Evolutionary conservation across 2,888 invertebrate species (phyloP), one percentile per base, ranked within the genome.

Genomic region (Torymus aiolomorphi): DNA sequence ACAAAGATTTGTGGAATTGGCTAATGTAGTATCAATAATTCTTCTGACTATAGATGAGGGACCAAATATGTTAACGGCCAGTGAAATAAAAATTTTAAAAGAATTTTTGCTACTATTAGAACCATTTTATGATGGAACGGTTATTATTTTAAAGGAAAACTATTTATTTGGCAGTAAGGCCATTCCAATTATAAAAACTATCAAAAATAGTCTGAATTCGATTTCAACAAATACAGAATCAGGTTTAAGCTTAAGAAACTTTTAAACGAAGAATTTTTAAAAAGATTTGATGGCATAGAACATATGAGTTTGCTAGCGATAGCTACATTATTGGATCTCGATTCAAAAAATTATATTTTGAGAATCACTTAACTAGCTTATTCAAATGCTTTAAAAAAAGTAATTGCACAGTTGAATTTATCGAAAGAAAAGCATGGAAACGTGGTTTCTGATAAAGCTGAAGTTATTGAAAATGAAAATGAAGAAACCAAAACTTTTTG

Each of bases 281-380:
- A 70, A 56, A 57, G 83, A 71, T 83, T 83, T 56, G 74, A 75
- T 62, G 65, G 78, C 11, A 78, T 82, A 24, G 82, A 82, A 82
- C 52, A 70, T 61, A 75, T 77, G 42, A 18, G 20, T 42, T 42
- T 75, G 18, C 56, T 81, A 3, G 81, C 72, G 13, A 66, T 67
- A 1, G 79, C 79, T 12, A 82, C 82, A 14, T 72, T 82, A 56
- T 62, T 82, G n/a, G 82, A 83, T 67, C 83, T 0, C 51, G 82
- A 24, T 83, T 76, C 49, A 82, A 82, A 57, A 78, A 76, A 80
- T 18, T 82, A 13, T 62, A 83, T 70, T 82, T 83, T 76, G 62
- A 61, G 2, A 74, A 83, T 57, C 74, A 56, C 74, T 18, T n/a
- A n/a, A n/a, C n/a, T 76, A 54, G 82, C 82, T 0, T 56, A 16